Evolutionary conservation across 2,888 invertebrate genomes (phyloP).

Genomic region (Folsomia candida): DNA sequence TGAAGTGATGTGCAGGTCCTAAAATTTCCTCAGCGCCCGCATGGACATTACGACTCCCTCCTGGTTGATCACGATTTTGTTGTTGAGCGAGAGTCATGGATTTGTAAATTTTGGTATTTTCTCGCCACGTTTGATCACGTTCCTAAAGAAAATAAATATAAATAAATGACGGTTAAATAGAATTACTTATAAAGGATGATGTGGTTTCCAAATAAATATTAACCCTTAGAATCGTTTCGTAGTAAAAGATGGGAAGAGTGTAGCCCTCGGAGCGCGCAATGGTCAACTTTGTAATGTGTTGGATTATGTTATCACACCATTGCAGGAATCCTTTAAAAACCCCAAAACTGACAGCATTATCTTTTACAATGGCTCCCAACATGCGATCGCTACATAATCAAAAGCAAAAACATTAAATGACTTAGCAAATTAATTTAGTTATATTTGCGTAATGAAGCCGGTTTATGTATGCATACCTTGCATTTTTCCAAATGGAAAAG

Average conservation of each 20-base stretch:
- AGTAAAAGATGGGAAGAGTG: constrained; percentile 5
- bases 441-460: too few species aligned
- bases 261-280: background rate
- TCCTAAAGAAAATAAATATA: too few species aligned
- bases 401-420: background rate
- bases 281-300: background rate
- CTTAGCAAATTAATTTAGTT: background rate
- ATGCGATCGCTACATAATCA: constrained; percentile 3
- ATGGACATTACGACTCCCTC: too few species aligned
- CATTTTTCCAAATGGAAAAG: constrained; percentile 2
- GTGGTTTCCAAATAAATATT: too few species aligned
- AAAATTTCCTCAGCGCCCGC: too few species aligned
- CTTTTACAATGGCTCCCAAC: constrained; percentile 9
- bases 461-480: constrained; percentile 6
- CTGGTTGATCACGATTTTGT: too few species aligned
- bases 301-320: constrained; percentile 9
- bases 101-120: too few species aligned
- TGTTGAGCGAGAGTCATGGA: too few species aligned
- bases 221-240: background rate
- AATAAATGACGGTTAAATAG: too few species aligned
- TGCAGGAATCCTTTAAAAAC: constrained; percentile 1
- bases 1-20: too few species aligned
- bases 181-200: too few species aligned
- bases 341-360: background rate
- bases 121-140: too few species aligned